A percentile compares a stretch with the other conserved stretches of the same genome.
Conservation (phyloP, 2,797 vertebrate species). For the Malurus splendens region DNA sequence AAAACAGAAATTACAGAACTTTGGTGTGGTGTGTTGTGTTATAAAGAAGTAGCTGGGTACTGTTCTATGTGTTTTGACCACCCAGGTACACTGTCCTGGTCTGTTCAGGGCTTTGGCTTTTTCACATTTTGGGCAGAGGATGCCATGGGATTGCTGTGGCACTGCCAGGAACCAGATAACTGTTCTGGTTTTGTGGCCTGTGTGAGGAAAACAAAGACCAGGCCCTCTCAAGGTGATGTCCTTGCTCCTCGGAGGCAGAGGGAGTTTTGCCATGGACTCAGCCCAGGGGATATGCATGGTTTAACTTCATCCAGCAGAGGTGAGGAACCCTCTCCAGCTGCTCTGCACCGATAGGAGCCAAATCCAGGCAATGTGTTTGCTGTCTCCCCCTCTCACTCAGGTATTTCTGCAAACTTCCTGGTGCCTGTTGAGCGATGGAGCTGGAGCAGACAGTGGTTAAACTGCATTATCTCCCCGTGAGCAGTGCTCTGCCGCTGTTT, state of each 20-base stretch:
- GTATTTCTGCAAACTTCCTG: background rate
- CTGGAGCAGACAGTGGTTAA: background rate
- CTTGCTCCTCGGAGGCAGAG: background rate
- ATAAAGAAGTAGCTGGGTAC: background rate
- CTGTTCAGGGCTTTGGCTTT: background rate
- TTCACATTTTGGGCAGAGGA: background rate
- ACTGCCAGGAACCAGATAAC: background rate
- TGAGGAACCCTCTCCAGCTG: background rate
- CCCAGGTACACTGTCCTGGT: background rate
- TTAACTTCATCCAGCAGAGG: background rate
- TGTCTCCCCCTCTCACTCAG: background rate
- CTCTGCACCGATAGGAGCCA: background rate
- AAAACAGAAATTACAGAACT: background rate
- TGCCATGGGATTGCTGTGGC: background rate
- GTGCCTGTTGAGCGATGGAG: background rate
- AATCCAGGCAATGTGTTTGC: background rate
- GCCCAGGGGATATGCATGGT: background rate
- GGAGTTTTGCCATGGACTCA: background rate
- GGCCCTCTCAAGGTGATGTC: background rate
- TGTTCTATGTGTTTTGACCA: background rate
- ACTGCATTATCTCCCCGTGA: conserved; percentile 39
- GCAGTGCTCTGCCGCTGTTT: conserved; percentile 27
- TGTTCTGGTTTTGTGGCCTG: background rate
- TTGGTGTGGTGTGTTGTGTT: background rate
- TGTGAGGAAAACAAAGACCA: background rate